These are phyloP conservation scores for Atopsyche davidsoni DNA, from an alignment of 1,140 invertebrate genomes.

Conservation along the genomic window DNA sequence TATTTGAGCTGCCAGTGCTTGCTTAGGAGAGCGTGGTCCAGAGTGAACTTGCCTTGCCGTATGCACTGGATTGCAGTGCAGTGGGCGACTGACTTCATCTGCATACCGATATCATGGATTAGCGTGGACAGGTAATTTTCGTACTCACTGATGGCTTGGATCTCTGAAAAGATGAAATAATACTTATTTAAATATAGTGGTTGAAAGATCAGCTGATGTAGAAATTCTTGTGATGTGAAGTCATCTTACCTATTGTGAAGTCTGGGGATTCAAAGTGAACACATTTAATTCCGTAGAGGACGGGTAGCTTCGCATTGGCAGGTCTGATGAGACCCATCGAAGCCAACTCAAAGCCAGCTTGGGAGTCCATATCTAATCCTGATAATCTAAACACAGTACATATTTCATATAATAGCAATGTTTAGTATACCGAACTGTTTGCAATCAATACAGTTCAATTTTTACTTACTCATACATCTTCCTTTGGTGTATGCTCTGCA, in stretches of 20 bases:
- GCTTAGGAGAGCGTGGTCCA: constrained; percentile 67
- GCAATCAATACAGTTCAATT: background rate
- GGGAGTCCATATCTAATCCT: constrained; percentile 74
- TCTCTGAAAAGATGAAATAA: constrained; percentile 56
- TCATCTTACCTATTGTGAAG: constrained; percentile 72
- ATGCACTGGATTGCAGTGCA: constrained; percentile 75
- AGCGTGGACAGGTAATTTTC: constrained; percentile 67
- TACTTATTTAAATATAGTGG: background rate
- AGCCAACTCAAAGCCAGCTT: constrained; percentile 85
- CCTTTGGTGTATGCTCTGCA: constrained; percentile 76
- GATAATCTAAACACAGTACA: constrained; percentile 50
- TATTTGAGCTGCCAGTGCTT: constrained; percentile 77
- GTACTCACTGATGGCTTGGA: constrained; percentile 79
- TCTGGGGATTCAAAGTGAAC: constrained; percentile 72
- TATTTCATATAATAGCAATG: constrained; percentile 9
- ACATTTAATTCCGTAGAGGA: constrained; percentile 85
- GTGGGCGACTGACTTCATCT: constrained; percentile 71
- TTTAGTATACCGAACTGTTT: background rate
- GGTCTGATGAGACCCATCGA: constrained; percentile 72
- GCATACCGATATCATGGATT: constrained; percentile 72
- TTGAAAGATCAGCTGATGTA: background rate
- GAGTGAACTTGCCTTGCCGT: constrained; percentile 74
- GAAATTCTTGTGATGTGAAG: background rate
- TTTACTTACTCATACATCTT: constrained; percentile 74
- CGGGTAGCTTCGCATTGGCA: constrained; percentile 56